Base-by-base conservation (phyloP, 2,888 invertebrate species). In the Diogma glabrata region DNA sequence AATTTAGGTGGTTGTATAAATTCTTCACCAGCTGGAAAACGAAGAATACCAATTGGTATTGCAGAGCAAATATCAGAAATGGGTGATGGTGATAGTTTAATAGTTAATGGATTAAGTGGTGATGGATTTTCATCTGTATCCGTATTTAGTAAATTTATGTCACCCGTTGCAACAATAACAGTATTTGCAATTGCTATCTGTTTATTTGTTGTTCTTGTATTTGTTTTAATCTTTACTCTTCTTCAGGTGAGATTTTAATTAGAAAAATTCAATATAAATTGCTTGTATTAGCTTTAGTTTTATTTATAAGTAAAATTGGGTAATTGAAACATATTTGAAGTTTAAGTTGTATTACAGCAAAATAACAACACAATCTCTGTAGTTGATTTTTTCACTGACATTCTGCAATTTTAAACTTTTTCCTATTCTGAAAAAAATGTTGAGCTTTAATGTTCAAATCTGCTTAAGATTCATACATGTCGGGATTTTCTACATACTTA, bases 161-260 rank as follows among this genome's bases (percentile, higher is more conserved):
- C 70, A 33, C 73, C 81, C 12, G 75, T 83, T 57, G 78, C 79
- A 52, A 75, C 79, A 60, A 75, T 84, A 47, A 81, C 81, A 9
- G 81, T 81, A 45, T 70, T 82, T 61, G 80, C 80, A 43, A 73
- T 82, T 55, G 78, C 79, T 51, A 78, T 77, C 51, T 84, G 84
- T 63, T 74, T 83, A 51, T 78, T 81, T 55, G 81, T 83, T 55
- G 75, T 83, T 14, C 77, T 80, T 1, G 71, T 87, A 51, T 85
- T 86, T 65, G 75, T 82, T 16, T 75, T 80, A 19, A 79, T 85
- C 56, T 80, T 87, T 62, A 72, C 83, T 57, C 76, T 81, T 52
- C 67, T 86, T 60, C 87, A 87, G 82, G 87, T 87, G 67, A 61
- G 60, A n/a, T n/a, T n/a, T n/a, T n/a, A n/a, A n/a, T n/a, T n/a